phyloP scores from a whole-genome alignment of 2,113 vertebrate species.

The Bos taurus region DNA sequence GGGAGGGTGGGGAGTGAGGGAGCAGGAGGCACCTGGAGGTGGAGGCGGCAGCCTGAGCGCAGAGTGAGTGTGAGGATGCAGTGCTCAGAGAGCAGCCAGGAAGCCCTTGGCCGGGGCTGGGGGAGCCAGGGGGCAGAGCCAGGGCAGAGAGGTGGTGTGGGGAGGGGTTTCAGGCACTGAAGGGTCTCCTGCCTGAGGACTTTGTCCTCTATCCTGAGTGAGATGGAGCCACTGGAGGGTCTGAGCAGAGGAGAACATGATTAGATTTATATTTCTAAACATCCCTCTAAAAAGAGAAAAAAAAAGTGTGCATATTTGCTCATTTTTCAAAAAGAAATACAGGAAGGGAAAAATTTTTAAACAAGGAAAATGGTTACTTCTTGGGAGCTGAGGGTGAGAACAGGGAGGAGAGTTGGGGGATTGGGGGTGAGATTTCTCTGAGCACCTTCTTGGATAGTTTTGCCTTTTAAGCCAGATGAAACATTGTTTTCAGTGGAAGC shows the following conservation, averaged over 20 bases:
- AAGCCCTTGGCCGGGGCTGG: too few relatives aligned
- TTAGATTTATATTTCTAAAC: not conserved
- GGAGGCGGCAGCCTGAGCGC: not conserved
- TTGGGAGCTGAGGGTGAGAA: not conserved
- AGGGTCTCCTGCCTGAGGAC: not conserved
- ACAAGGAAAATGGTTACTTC: not conserved
- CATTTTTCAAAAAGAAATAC: not conserved
- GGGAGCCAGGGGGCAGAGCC: not conserved
- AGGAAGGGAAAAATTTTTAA: not conserved
- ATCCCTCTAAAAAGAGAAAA: not conserved
- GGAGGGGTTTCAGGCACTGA: not conserved
- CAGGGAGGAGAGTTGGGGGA: too few relatives aligned
- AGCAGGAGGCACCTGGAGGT: not conserved
- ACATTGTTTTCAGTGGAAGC: not conserved
- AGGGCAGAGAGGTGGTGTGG: not conserved
- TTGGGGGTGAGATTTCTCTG: not conserved
- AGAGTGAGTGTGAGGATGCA: accelerated
- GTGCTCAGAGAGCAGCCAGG: accelerated
- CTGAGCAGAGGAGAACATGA: not conserved
- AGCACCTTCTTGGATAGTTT: not conserved
- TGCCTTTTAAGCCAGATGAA: not conserved
- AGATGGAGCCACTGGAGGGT: not conserved
- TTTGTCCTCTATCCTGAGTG: not conserved
- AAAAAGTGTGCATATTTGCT: not conserved
- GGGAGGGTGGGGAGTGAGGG: not conserved